Conservation (phyloP, 2,888 invertebrate species). For the Hedya salicella region DNA sequence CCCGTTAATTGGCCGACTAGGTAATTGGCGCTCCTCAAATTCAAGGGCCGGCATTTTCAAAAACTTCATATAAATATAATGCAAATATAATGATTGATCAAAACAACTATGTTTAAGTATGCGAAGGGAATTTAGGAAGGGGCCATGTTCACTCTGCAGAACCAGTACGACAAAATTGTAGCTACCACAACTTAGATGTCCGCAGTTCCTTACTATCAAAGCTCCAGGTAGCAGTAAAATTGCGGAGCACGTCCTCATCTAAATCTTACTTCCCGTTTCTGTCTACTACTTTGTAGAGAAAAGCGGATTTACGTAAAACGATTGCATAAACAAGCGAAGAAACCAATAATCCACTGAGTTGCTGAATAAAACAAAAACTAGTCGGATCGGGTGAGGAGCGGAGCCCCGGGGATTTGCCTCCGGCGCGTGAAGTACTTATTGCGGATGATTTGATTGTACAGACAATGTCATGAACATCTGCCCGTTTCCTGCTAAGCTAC, state of each 20-base stretch:
- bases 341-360: slow-evolving; percentile 30
- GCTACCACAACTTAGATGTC: neutral
- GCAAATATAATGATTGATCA: too few species aligned
- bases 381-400: neutral
- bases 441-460: neutral
- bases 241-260: slow-evolving; percentile 12
- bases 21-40: too few species aligned
- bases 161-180: neutral
- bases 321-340: slow-evolving; percentile 34
- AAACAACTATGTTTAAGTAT: too few species aligned
- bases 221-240: neutral
- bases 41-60: too few species aligned
- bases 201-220: neutral
- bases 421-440: neutral
- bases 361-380: slow-evolving; percentile 36
- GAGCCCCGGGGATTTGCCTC: neutral
- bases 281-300: slow-evolving; percentile 19
- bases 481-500: too few species aligned
- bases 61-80: too few species aligned
- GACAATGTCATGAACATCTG: neutral
- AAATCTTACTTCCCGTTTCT: slow-evolving; percentile 4
- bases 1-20: too few species aligned
- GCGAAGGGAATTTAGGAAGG: too few species aligned
- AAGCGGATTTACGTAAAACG: slow-evolving; percentile 26
- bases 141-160: too few species aligned